Evolutionary conservation across 2,113 vertebrate species (phyloP).

Genomic region (Jaculus jaculus): DNA sequence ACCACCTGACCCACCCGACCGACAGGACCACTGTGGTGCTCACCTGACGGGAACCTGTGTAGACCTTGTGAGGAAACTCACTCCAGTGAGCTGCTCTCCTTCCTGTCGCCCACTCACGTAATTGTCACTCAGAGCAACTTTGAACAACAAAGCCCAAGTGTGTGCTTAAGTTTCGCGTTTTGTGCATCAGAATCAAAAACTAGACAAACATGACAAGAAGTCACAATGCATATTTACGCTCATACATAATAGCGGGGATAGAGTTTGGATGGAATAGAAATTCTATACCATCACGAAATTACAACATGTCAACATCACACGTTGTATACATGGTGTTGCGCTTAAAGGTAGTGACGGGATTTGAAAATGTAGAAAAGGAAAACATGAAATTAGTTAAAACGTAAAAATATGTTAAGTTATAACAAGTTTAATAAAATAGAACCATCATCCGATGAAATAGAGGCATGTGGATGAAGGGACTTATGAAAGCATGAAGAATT

Average conservation of each 20-base stretch:
- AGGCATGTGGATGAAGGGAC: not conserved
- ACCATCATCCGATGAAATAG: not conserved
- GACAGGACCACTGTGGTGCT: not conserved
- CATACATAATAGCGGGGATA: not conserved
- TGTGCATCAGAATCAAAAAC: slow-evolving; percentile 12
- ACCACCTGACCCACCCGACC: slow-evolving; percentile 39
- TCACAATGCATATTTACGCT: not conserved
- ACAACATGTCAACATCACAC: not conserved
- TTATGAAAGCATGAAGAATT: not conserved
- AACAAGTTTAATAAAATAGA: slow-evolving; percentile 29
- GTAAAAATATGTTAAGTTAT: not conserved
- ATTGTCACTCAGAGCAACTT: slow-evolving; percentile 37
- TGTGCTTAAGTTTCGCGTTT: slow-evolving; percentile 38
- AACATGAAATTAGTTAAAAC: not conserved
- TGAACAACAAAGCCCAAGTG: slow-evolving; percentile 25
- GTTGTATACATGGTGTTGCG: not conserved
- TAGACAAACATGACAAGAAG: slow-evolving; percentile 14
- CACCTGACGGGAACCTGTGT: slow-evolving; percentile 44
- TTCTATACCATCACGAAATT: not conserved
- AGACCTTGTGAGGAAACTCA: not conserved
- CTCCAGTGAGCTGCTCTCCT: not conserved
- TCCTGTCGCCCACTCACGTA: not conserved
- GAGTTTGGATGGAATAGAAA: not conserved
- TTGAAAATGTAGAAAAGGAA: slow-evolving; percentile 45
- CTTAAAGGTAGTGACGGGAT: not conserved